Evolutionary conservation across 2,888 invertebrate species (phyloP).

Genomic region (Heliconius charithonia): DNA sequence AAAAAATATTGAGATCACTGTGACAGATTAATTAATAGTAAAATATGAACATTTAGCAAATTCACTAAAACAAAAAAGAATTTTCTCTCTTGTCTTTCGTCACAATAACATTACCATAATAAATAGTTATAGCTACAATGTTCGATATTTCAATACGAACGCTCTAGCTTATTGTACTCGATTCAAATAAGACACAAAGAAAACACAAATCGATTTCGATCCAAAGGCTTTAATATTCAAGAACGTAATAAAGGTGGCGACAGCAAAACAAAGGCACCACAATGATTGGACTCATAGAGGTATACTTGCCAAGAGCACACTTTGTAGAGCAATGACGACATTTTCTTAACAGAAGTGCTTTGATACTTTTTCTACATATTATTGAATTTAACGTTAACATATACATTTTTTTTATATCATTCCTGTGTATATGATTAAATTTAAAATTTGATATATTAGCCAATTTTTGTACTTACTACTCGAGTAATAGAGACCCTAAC

Average conservation of each 20-base stretch:
- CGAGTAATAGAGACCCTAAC: not conserved
- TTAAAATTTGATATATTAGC: too few species aligned
- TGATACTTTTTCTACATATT: not conserved
- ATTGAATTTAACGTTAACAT: not conserved
- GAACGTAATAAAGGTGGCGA: slow-evolving; percentile 42
- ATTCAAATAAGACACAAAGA: slow-evolving; percentile 24
- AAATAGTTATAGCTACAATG: not conserved
- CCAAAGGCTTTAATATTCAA: slow-evolving; percentile 40
- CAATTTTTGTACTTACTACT: too few species aligned
- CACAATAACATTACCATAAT: not conserved
- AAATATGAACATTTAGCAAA: not conserved
- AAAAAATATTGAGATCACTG: not conserved
- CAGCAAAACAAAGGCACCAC: slow-evolving; percentile 43
- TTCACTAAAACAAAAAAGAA: not conserved
- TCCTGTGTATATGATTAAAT: too few species aligned
- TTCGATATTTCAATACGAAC: slow-evolving; percentile 14
- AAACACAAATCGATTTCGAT: slow-evolving; percentile 32
- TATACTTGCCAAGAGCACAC: slow-evolving; percentile 57
- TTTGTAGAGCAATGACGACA: slow-evolving; percentile 41
- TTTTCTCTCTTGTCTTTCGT: not conserved
- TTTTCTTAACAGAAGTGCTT: slow-evolving; percentile 49
- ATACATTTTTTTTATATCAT: not conserved
- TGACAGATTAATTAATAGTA: not conserved
- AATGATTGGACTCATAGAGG: slow-evolving; percentile 50
- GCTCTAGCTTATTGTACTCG: slow-evolving; percentile 16